Conservation (phyloP, 1,140 invertebrate species). For the Triops cancriformis region DNA sequence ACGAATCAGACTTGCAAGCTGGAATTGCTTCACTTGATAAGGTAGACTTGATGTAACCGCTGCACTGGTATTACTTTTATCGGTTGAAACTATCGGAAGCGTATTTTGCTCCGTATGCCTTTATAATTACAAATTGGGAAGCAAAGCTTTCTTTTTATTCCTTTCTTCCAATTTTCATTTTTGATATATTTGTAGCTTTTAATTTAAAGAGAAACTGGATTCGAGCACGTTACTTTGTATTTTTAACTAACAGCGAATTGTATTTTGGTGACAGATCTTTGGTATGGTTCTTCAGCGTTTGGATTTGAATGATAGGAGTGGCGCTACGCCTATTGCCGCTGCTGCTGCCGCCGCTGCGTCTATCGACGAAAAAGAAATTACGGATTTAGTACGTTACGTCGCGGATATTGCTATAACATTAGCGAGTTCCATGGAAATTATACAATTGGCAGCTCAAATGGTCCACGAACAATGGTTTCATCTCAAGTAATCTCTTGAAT, state of each 20-base stretch:
- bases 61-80: too few species aligned
- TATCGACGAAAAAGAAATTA: constrained; percentile 40
- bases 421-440: constrained; percentile 53
- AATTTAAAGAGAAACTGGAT: too few species aligned
- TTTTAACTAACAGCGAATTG: too few species aligned
- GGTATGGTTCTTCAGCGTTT: constrained; percentile 43
- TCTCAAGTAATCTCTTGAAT: constrained; percentile 42
- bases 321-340: constrained; percentile 8
- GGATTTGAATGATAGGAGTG: constrained; percentile 38
- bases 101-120: too few species aligned
- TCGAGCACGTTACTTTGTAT: too few species aligned
- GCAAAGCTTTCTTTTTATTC: too few species aligned
- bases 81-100: too few species aligned
- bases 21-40: constrained; percentile 41
- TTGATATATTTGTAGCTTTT: too few species aligned
- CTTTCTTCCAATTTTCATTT: too few species aligned
- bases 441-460: constrained; percentile 44
- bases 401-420: constrained; percentile 59
- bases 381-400: constrained; percentile 60
- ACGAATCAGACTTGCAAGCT: constrained; percentile 54
- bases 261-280: constrained; percentile 37
- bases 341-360: constrained; percentile 22
- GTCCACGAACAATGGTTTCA: constrained; percentile 49
- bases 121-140: too few species aligned
- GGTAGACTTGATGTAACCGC: constrained; percentile 31